Evolutionary conservation across 2,888 invertebrate species (phyloP).

Genomic region (Neoaliturus tenellus): DNA sequence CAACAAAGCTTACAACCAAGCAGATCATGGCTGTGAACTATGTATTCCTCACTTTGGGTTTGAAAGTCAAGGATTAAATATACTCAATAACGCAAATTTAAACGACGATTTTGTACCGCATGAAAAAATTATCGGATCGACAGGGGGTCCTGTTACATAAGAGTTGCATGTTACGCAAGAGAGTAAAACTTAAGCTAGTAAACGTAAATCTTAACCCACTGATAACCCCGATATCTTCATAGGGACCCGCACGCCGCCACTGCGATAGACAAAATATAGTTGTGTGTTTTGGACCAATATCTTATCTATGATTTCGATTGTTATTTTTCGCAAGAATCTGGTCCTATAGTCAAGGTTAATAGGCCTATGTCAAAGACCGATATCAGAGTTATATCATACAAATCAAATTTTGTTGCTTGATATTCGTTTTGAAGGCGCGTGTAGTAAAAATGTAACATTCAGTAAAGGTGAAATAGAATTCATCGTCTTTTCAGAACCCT

Average conservation of each 20-base stretch:
- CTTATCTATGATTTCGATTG: neutral
- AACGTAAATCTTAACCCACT: neutral
- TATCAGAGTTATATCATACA: too few species aligned
- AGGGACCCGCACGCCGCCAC: neutral
- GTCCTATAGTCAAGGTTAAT: too few species aligned
- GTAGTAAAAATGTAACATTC: too few species aligned
- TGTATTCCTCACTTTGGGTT: neutral
- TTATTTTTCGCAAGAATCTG: neutral
- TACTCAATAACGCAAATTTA: neutral
- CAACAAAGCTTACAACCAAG: too few species aligned
- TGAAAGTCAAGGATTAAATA: neutral
- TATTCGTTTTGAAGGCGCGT: too few species aligned
- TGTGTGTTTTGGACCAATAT: neutral
- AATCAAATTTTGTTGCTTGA: too few species aligned
- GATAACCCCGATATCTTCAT: neutral
- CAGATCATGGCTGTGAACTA: neutral
- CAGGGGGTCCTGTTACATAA: constrained; percentile 10
- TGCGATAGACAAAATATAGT: too few species aligned
- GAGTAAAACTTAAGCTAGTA: neutral
- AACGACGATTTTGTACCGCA: neutral
- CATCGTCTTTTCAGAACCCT: too few species aligned
- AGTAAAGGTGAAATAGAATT: too few species aligned
- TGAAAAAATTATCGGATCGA: neutral
- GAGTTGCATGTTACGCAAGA: neutral
- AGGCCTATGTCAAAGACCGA: too few species aligned